Base-by-base conservation (phyloP, 2,888 invertebrate genomes). In the Macrosiphum euphorbiae region DNA sequence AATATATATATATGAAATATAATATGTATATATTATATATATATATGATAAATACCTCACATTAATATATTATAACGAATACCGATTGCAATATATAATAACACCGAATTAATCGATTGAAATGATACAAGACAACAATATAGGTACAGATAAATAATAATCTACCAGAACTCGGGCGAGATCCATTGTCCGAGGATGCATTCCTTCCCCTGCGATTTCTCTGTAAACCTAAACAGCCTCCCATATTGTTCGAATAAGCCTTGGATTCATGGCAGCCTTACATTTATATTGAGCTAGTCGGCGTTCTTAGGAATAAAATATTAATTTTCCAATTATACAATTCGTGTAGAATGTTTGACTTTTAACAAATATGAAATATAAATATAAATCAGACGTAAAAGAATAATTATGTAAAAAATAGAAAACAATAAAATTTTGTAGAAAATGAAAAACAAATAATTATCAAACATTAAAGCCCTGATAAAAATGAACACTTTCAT, bases 191-290 rank as follows among this genome's bases (percentile, higher is more conserved):
- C 95, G 98, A 97, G 95, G 97, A 97, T 96, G 97, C 97, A 96
- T 97, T 97, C 95, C 97, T 98, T 96, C 97, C 98, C 96, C 97
- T 98, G 96, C 98, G 97, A 96, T 97, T 97, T 96, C 98, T 97
- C 96, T 97, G 97, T 96, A 98, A 97, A 96, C 98, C 98, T 96
- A 98, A 98, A 96, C 98, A 98, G 96, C 98, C 98, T 96, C 98
- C 98, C 98, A 98, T 98, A 96, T 96, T 97, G 97, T 94, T 86
- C 28, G 67, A 86, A 90, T 24, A 24, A 90, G 61, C 90, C 52
- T 94, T 44, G 86, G 85, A 94, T 90, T 90, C 94, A 94, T 94
- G 94, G 94, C 94, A 94, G 67, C 52, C 89, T 94, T 94, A 94
- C 94, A 94, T 94, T 94, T 94, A 90, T 24, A 87, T 90, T 86